phyloP scores from a whole-genome alignment of 2,113 vertebrate genomes.

The Cyanoderma ruficeps region DNA sequence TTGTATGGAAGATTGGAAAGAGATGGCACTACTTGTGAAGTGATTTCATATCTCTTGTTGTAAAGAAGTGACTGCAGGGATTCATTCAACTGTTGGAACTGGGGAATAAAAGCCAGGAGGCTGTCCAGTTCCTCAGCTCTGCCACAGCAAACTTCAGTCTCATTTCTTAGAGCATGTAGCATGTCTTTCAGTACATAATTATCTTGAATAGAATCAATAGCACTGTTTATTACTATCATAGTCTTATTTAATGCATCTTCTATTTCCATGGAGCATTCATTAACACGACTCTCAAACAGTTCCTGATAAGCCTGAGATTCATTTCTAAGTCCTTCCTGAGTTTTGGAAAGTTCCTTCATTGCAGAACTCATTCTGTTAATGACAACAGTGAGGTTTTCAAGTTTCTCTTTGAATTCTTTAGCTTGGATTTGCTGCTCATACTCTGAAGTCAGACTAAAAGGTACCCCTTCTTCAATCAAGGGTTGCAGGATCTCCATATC shows the following conservation, averaged over 20 bases:
- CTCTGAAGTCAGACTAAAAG: constrained; percentile 44
- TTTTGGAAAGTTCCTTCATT: constrained; percentile 62
- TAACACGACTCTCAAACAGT: constrained; percentile 63
- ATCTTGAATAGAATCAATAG: constrained; percentile 78
- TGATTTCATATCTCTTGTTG: constrained; percentile 7
- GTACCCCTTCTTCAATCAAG: constrained; percentile 72
- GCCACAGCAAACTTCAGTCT: constrained; percentile 39
- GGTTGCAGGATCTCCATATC: constrained; percentile 83
- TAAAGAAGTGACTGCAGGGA: constrained; percentile 61
- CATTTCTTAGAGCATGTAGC: background rate
- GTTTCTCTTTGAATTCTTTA: constrained; percentile 27
- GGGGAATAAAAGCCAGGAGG: constrained; percentile 63
- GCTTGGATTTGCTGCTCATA: constrained; percentile 62
- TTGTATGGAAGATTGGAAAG: background rate
- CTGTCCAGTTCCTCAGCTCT: constrained; percentile 60
- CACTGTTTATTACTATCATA: constrained; percentile 75
- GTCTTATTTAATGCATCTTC: constrained; percentile 83
- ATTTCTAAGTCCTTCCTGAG: constrained; percentile 67
- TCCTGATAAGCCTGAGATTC: constrained; percentile 60
- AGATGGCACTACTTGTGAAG: constrained; percentile 16
- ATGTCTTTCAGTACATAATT: constrained; percentile 70
- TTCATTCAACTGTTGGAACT: constrained; percentile 69
- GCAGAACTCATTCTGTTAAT: constrained; percentile 59
- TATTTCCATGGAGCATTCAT: constrained; percentile 68
- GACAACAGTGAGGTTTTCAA: constrained; percentile 65